Evolutionary conservation across 2,113 vertebrate genomes (phyloP).

Genomic region (Gavia stellata): DNA sequence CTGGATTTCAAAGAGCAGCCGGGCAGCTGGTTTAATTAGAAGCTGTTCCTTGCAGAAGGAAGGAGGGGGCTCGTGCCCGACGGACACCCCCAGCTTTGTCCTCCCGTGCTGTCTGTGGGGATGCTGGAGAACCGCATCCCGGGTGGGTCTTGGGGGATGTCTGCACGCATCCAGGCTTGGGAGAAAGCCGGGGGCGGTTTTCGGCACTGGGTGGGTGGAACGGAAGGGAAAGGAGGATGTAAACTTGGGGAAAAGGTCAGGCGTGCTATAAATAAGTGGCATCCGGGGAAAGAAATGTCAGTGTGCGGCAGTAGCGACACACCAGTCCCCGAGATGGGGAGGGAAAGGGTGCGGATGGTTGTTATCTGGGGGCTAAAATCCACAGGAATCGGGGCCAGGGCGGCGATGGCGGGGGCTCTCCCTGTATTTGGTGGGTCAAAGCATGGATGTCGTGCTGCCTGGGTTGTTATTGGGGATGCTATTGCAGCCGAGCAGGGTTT

Average conservation of each 20-base stretch:
- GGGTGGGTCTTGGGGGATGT: neutral
- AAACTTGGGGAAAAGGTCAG: conserved; percentile 58
- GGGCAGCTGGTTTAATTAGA: neutral
- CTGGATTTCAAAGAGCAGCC: neutral
- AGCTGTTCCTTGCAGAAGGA: neutral
- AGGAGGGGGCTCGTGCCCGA: neutral
- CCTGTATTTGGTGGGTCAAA: neutral
- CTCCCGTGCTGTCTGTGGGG: neutral
- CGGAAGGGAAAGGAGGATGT: conserved; percentile 11
- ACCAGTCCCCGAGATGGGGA: neutral
- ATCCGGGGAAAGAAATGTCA: conserved; percentile 45
- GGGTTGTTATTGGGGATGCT: neutral
- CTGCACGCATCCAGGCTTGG: neutral
- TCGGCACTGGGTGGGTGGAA: neutral
- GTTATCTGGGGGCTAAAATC: neutral
- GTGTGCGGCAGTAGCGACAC: neutral
- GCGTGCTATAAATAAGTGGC: conserved; percentile 45
- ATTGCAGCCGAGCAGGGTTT: accelerated
- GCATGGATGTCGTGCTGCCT: accelerated
- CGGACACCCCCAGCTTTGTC: neutral
- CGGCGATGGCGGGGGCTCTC: neutral
- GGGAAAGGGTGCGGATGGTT: neutral
- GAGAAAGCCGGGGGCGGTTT: neutral
- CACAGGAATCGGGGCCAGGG: accelerated
- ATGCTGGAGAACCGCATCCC: neutral